Evolutionary conservation across 2,113 vertebrate genomes (phyloP).

Genomic region (Ascaphus truei): DNA sequence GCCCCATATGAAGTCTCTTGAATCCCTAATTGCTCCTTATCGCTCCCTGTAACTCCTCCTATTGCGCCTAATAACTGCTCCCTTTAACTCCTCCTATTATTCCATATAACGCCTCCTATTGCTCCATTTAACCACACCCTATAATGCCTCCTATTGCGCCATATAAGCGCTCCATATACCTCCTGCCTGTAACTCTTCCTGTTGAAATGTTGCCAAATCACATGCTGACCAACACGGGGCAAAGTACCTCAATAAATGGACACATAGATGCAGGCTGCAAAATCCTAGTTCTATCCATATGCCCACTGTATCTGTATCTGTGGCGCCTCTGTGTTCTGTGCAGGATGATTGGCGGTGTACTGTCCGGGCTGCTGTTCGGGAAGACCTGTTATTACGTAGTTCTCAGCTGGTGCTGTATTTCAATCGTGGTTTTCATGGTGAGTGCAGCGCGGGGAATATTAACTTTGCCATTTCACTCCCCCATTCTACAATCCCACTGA

Average conservation of each 20-base stretch:
- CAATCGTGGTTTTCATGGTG: conserved; percentile 84
- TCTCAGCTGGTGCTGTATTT: conserved; percentile 79
- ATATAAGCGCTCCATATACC: no score
- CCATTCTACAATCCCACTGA: no score
- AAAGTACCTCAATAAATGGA: no score
- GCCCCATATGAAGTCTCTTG: not conserved
- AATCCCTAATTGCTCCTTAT: not conserved
- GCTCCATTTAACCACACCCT: no score
- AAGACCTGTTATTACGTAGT: conserved; percentile 75
- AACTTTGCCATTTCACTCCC: no score
- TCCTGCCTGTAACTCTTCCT: no score
- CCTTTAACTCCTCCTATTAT: not conserved
- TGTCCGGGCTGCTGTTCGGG: conserved; percentile 82
- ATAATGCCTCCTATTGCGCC: no score
- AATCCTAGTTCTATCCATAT: no score
- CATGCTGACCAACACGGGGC: no score
- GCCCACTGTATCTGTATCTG: not conserved
- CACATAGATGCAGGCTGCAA: no score
- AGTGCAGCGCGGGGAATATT: conserved; percentile 7
- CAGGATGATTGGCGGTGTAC: conserved; percentile 82
- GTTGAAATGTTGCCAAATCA: no score
- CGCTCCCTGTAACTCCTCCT: not conserved
- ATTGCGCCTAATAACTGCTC: not conserved
- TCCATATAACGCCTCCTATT: not conserved
- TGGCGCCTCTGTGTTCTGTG: not conserved